These are phyloP conservation scores for Pseudococcus viburni DNA, from an alignment of 2,888 invertebrate species.

Conservation along the genomic window DNA sequence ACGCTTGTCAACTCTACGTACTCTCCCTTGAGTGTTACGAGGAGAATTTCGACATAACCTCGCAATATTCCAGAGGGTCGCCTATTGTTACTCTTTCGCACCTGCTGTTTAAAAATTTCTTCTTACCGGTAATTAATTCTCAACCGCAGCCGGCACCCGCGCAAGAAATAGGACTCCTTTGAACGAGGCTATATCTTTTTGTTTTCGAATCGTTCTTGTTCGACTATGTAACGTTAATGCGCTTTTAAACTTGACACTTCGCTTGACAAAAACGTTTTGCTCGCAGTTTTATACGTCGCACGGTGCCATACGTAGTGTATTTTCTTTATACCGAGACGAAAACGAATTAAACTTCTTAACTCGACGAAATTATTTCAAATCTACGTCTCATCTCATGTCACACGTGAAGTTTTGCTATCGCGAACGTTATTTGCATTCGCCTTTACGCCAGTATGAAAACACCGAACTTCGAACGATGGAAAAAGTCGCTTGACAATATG, in stretches of 20 bases:
- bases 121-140: conserved; percentile 20
- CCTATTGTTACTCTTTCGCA: conserved; percentile 24
- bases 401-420: neutral
- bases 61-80: neutral
- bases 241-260: conserved; percentile 35
- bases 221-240: conserved; percentile 6
- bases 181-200: neutral
- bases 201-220: conserved; percentile 2
- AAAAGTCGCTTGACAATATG: neutral
- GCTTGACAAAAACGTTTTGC: conserved; percentile 19
- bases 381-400: neutral
- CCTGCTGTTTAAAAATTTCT: conserved; percentile 41
- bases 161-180: neutral
- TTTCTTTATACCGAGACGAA: conserved; percentile 19
- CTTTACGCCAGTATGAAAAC: neutral
- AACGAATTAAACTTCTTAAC: conserved; percentile 36
- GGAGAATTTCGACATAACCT: conserved; percentile 14
- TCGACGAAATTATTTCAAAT: conserved; percentile 21
- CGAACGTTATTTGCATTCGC: neutral
- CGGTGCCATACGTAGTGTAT: neutral
- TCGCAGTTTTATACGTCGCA: neutral
- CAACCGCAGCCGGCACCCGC: neutral
- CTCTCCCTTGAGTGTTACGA: conserved; percentile 28
- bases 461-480: neutral
- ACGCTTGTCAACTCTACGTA: neutral